phyloP scores from a whole-genome alignment of 2,113 vertebrate genomes.

The Oxyura jamaicensis region DNA sequence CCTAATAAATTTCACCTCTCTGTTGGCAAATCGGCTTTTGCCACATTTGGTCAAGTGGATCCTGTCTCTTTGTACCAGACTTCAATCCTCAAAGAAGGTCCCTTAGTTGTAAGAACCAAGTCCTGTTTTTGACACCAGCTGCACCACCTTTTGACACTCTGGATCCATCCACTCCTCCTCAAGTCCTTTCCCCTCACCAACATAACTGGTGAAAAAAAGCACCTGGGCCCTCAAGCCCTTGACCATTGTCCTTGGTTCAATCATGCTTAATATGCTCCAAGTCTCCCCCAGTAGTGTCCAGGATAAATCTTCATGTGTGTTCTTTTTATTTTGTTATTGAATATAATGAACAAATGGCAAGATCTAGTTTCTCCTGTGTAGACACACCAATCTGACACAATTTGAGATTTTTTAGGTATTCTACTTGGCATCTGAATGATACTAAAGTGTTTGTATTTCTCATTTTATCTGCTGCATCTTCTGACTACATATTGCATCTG shows the following conservation, averaged over 20 bases:
- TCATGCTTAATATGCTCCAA: not conserved
- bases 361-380: not conserved
- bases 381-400: not conserved
- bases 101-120: not conserved
- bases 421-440: not conserved
- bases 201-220: rapidly evolving
- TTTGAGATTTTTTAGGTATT: not conserved
- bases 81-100: not conserved
- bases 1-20: not conserved
- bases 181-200: not conserved
- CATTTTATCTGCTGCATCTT: not conserved
- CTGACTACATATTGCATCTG: not conserved
- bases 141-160: not conserved
- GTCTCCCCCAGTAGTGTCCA: not conserved
- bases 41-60: not conserved
- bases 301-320: not conserved
- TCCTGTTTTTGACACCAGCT: not conserved
- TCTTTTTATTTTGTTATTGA: not conserved
- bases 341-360: not conserved
- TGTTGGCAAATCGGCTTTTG: not conserved
- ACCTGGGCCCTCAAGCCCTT: not conserved
- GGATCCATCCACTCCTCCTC: not conserved
- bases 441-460: not conserved
- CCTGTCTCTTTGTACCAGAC: not conserved
- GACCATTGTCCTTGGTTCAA: not conserved